Evolutionary conservation across 2,113 vertebrate genomes (phyloP).

Genomic region (Brachyhypopomus occidentalis): DNA sequence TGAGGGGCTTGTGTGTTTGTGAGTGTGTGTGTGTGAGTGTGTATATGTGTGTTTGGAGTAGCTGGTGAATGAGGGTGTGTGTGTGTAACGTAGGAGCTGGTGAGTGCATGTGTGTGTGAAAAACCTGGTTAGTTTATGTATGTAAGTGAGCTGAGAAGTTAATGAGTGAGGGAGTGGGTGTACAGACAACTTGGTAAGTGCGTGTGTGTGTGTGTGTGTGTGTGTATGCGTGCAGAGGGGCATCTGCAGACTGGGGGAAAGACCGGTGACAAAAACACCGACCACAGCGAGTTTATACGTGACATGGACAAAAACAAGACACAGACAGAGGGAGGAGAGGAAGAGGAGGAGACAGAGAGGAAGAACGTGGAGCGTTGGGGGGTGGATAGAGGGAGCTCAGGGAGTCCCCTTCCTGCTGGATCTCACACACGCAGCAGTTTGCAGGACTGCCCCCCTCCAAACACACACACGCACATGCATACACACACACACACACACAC

Average conservation of each 20-base stretch:
- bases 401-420: conserved; percentile 76
- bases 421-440: conserved; percentile 77
- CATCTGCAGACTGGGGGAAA: background rate
- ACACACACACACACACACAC: conserved; percentile 19
- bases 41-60: too few relatives aligned
- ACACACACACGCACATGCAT: conserved; percentile 21
- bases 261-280: conserved; percentile 23
- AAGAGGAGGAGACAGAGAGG: conserved; percentile 40
- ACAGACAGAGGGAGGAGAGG: conserved; percentile 38
- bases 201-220: conserved; percentile 35
- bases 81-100: conserved; percentile 36
- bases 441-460: conserved; percentile 75
- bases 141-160: conserved; percentile 22
- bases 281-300: conserved; percentile 19
- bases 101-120: conserved; percentile 1
- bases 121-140: conserved; percentile 23
- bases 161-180: background rate
- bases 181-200: background rate
- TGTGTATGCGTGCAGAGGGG: conserved; percentile 34
- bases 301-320: conserved; percentile 34
- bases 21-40: conserved; percentile 18
- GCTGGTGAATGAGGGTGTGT: conserved; percentile 38
- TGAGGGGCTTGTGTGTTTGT: conserved; percentile 42
- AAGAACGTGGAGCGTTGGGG: conserved; percentile 13
- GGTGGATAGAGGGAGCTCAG: conserved; percentile 54